Base-by-base conservation (phyloP, 2,797 vertebrate species). In the Liasis olivaceus region DNA sequence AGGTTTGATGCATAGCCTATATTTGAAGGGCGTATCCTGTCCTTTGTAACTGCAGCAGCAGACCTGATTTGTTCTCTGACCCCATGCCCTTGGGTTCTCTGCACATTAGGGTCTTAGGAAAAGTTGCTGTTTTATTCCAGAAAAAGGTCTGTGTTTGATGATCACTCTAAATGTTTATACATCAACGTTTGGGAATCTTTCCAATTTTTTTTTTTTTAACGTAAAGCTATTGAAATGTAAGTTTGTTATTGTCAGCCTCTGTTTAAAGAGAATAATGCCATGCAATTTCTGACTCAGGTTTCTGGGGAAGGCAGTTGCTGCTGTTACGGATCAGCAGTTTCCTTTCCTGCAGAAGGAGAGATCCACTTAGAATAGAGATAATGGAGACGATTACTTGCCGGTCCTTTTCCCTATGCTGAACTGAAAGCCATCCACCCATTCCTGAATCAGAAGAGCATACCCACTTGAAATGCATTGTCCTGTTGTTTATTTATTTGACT, bases 321-420 rank as follows among this genome's bases (percentile, higher is more conserved):
- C 69, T 93, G 88, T 72, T 93, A 91, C 62, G n/a, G 91, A 60
- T 9, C 66, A 85, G 89, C 0, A 0, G 87, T 85, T 94, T 90
- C 4, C 42, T 60, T 0, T 9, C 86, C 94, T 36, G 20, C 0
- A 0, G 24, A 20, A 92, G 62, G 56, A 88, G 60, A 90, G 87
- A 11, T 91, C 87, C 62, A 62, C 22, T 90, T 85, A 56, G 0
- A 86, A 26, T 28, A 77, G 86, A 51, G 77, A 89, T 62, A 93
- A 93, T 91, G 89, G 85, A 12, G 3, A 24, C 66, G 28, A 1
- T 54, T 81, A 22, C 4, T 28, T 64, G 26, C 28, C 28, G 26
- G 63, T 66, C 26, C 26, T 63, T 63, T 63, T 3, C 62, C 24
- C 24, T 26, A 6, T 22, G 2, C 26, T 66, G 63, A 64, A 64